These are phyloP conservation scores for Trisateles emortualis DNA, from an alignment of 2,888 invertebrate species.

Conservation along the genomic window DNA sequence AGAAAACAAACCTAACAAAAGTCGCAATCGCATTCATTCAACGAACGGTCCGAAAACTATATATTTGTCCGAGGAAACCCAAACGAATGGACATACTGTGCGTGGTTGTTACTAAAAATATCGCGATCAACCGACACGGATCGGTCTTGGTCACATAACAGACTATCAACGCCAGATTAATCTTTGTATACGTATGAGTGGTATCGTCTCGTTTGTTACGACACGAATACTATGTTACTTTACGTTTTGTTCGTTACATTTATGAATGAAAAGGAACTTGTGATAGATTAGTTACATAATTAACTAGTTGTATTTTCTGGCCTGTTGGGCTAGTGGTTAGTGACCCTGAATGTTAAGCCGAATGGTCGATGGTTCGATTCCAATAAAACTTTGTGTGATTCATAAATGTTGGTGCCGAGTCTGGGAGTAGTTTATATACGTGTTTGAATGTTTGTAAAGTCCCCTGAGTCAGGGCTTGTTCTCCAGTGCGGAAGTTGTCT, in stretches of 20 bases:
- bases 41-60: neutral
- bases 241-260: neutral
- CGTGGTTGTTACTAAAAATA: conserved; percentile 44
- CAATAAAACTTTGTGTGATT: too few species aligned
- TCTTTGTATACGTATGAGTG: conserved; percentile 32
- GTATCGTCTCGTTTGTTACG: conserved; percentile 22
- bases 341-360: too few species aligned
- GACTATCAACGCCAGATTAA: conserved; percentile 35
- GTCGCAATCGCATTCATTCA: too few species aligned
- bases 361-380: too few species aligned
- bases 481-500: too few species aligned
- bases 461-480: too few species aligned
- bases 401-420: too few species aligned
- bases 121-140: conserved; percentile 36
- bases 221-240: conserved; percentile 5
- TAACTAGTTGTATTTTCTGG: too few species aligned
- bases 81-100: conserved; percentile 11
- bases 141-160: conserved; percentile 32
- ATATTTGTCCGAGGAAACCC: conserved; percentile 4
- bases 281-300: too few species aligned
- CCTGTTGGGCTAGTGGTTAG: too few species aligned
- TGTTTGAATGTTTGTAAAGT: too few species aligned
- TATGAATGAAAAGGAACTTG: neutral
- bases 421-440: too few species aligned
- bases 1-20: neutral